Evolutionary conservation across 2,888 invertebrate species (phyloP).

Genomic region (Coenonympha glycerion): DNA sequence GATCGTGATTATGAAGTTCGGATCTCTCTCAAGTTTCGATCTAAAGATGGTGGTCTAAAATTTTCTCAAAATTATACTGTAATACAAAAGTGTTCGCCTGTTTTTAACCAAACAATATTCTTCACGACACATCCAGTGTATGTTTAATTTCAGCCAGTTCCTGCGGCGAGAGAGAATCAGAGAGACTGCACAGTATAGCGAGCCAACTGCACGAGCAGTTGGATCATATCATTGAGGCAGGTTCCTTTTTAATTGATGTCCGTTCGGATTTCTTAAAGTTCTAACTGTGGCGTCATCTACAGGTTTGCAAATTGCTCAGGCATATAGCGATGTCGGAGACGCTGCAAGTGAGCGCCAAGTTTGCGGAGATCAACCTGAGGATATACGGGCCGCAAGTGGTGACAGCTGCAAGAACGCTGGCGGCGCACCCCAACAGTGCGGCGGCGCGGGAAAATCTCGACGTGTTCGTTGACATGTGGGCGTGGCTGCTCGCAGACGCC

Average conservation of each 20-base stretch:
- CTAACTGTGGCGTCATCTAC: conserved; percentile 23
- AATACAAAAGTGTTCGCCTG: conserved; percentile 36
- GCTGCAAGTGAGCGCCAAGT: conserved; percentile 95
- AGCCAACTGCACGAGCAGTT: conserved; percentile 97
- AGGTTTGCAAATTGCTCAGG: conserved; percentile 96
- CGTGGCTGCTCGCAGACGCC: conserved; percentile 94
- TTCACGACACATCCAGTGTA: conserved; percentile 20
- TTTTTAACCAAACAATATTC: conserved; percentile 16
- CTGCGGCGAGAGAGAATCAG: conserved; percentile 82
- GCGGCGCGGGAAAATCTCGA: conserved; percentile 98
- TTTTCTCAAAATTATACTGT: conserved; percentile 1
- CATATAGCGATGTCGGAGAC: conserved; percentile 97
- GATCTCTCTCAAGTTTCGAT: neutral
- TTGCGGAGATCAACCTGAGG: conserved; percentile 95
- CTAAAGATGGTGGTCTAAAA: neutral
- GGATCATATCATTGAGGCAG: conserved; percentile 97
- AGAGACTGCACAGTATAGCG: conserved; percentile 93
- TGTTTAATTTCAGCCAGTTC: conserved; percentile 60
- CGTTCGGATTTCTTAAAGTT: neutral
- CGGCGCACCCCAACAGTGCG: conserved; percentile 93
- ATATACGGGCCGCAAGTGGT: conserved; percentile 97
- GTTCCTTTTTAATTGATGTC: conserved; percentile 23
- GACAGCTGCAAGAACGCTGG: conserved; percentile 93
- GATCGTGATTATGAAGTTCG: neutral
- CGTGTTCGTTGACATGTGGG: conserved; percentile 96